phyloP scores from a whole-genome alignment of 1,140 invertebrate genomes.

The Drosophila repletoides region DNA sequence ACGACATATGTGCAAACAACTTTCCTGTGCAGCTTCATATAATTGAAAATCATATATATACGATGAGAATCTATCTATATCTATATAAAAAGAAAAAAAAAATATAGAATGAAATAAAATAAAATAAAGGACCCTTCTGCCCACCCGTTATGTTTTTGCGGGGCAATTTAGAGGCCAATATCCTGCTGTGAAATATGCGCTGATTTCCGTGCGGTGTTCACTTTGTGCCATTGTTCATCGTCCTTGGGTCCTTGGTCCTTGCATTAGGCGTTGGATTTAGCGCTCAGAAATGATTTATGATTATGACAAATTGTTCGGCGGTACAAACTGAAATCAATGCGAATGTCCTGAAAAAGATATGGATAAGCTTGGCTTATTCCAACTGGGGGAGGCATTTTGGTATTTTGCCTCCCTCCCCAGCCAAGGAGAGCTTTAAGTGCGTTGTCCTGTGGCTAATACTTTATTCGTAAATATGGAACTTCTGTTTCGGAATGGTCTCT shows the following conservation, averaged over 20 bases:
- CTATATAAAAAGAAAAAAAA: not conserved
- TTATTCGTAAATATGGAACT: no score
- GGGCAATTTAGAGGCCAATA: slow-evolving; percentile 82
- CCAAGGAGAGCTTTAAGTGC: slow-evolving; percentile 16
- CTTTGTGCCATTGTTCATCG: slow-evolving; percentile 40
- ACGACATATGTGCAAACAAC: slow-evolving; percentile 82
- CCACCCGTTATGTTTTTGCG: slow-evolving; percentile 67
- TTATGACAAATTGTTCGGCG: slow-evolving; percentile 75
- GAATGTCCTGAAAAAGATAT: not conserved
- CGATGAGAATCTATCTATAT: not conserved
- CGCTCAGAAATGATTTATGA: slow-evolving; percentile 79
- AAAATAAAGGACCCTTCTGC: slow-evolving; percentile 3
- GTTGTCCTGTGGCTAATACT: not conserved
- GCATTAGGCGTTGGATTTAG: slow-evolving; percentile 74
- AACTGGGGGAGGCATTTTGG: not conserved
- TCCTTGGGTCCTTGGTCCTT: slow-evolving; percentile 22
- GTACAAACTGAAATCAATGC: slow-evolving; percentile 57
- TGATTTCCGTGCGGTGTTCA: slow-evolving; percentile 51
- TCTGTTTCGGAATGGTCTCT: no score
- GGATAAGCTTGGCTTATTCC: slow-evolving; percentile 12
- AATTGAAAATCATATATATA: slow-evolving; percentile 72
- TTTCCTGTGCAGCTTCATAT: slow-evolving; percentile 74
- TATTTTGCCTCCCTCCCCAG: not conserved
- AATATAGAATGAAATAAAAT: no score
- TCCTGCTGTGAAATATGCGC: slow-evolving; percentile 82